These are phyloP conservation scores for Thaleichthys pacificus DNA, from an alignment of 2,797 vertebrate genomes.

Conservation along the genomic window DNA sequence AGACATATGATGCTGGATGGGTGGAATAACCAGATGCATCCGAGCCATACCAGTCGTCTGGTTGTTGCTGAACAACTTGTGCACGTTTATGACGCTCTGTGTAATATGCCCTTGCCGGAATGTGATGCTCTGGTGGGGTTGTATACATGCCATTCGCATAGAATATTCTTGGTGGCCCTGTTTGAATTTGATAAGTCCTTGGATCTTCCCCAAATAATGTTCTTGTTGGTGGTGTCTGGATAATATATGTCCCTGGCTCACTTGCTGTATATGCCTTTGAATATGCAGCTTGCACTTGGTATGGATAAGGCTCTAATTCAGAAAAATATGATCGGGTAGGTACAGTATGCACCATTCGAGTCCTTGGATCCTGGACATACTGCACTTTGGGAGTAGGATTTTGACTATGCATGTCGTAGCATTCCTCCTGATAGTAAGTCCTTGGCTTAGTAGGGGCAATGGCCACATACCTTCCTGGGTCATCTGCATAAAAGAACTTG, in stretches of 20 bases:
- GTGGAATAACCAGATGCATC: conserved; percentile 80
- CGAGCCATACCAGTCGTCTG: conserved; percentile 86
- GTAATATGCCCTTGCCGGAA: conserved; percentile 82
- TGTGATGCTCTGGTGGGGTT: conserved; percentile 78
- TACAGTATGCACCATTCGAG: conserved; percentile 74
- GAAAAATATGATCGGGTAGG: conserved; percentile 75
- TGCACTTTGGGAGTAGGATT: conserved; percentile 74
- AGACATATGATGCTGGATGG: conserved; percentile 73
- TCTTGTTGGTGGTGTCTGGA: conserved; percentile 86
- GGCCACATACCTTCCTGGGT: conserved; percentile 76
- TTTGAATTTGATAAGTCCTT: conserved; percentile 79
- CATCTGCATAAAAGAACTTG: conserved; percentile 91
- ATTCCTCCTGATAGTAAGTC: conserved; percentile 77
- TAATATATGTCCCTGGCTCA: conserved; percentile 82
- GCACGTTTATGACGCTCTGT: conserved; percentile 83
- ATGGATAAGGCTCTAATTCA: conserved; percentile 76
- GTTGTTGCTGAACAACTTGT: conserved; percentile 78
- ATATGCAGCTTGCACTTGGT: conserved; percentile 68
- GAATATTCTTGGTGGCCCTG: conserved; percentile 78
- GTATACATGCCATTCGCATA: conserved; percentile 78
- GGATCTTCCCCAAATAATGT: conserved; percentile 84
- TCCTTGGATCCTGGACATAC: conserved; percentile 79
- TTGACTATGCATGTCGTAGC: conserved; percentile 72
- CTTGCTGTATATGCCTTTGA: conserved; percentile 76
- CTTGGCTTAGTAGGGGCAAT: conserved; percentile 72